Evolutionary conservation across 2,888 invertebrate genomes (phyloP).

Genomic region (Aphodius granarius): DNA sequence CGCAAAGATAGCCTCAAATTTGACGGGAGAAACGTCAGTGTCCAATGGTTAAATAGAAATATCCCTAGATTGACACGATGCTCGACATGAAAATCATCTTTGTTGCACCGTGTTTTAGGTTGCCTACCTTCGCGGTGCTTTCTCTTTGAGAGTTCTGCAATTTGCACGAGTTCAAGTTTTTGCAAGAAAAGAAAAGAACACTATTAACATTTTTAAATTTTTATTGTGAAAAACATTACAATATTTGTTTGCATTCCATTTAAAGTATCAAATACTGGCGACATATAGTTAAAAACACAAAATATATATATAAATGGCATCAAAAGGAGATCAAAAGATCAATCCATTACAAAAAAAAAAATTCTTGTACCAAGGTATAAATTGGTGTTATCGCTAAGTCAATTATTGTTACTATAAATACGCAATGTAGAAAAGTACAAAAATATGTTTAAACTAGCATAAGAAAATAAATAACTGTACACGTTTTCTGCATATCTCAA

Average conservation of each 20-base stretch:
- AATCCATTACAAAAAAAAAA: background rate
- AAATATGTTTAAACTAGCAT: background rate
- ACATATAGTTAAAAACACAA: background rate
- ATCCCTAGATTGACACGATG: background rate
- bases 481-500: background rate
- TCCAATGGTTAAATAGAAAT: background rate
- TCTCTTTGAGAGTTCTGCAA: no score
- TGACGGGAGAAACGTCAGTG: background rate
- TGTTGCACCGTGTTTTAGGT: no score
- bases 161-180: no score
- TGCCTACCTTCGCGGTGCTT: no score
- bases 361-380: background rate
- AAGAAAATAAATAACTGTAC: background rate
- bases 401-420: background rate
- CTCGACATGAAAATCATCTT: no score
- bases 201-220: background rate
- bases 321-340: background rate
- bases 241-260: background rate
- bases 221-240: background rate
- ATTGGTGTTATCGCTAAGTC: background rate
- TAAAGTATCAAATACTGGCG: background rate
- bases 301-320: background rate
- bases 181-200: background rate
- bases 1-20: background rate
- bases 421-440: background rate